Percentiles rank a stretch among this genome's conserved stretches.
Conservation (phyloP, 53 echinoderm and acorn worm species). For the Mesocentrotus franciscanus region DNA sequence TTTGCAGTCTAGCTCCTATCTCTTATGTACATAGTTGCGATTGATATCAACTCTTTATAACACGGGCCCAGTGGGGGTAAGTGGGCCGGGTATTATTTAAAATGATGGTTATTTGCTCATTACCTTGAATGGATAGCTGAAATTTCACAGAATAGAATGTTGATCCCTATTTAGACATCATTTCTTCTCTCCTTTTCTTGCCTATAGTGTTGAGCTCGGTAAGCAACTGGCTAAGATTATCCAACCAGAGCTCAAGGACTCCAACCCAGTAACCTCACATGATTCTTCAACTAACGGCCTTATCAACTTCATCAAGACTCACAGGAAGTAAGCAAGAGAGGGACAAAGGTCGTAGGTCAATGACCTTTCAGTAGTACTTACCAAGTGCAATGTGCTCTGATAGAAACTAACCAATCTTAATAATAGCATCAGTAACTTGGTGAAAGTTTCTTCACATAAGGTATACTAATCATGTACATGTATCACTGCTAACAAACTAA, state of each 20-base stretch:
- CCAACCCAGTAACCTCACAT: slow-evolving; percentile 79
- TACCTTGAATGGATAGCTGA: not conserved
- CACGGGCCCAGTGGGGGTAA: too few species aligned
- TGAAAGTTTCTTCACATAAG: not conserved
- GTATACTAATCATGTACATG: not conserved
- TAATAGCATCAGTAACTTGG: not conserved
- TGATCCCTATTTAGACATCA: not conserved
- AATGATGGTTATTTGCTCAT: too few species aligned
- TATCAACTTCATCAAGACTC: slow-evolving; percentile 96
- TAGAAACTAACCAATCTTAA: not conserved
- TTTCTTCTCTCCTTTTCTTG: not conserved
- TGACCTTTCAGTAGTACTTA: slow-evolving; percentile 8
- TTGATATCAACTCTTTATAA: too few species aligned
- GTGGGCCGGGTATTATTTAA: too few species aligned
- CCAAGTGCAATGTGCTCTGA: slow-evolving; percentile 34
- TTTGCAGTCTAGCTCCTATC: too few species aligned
- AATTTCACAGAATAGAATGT: not conserved
- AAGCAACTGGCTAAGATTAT: slow-evolving; percentile 98
- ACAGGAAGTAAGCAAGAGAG: slow-evolving; percentile 67
- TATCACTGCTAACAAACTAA: not conserved
- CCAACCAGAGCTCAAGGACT: slow-evolving; percentile 89
- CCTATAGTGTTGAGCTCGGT: slow-evolving; percentile 91
- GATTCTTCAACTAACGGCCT: slow-evolving; percentile 97
- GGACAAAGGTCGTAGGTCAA: slow-evolving; percentile 12
- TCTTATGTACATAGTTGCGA: too few species aligned